Percentiles rank a stretch among this genome's conserved stretches.
phyloP scores from a whole-genome alignment of 2,797 vertebrate genomes.

The Mastacembelus armatus region DNA sequence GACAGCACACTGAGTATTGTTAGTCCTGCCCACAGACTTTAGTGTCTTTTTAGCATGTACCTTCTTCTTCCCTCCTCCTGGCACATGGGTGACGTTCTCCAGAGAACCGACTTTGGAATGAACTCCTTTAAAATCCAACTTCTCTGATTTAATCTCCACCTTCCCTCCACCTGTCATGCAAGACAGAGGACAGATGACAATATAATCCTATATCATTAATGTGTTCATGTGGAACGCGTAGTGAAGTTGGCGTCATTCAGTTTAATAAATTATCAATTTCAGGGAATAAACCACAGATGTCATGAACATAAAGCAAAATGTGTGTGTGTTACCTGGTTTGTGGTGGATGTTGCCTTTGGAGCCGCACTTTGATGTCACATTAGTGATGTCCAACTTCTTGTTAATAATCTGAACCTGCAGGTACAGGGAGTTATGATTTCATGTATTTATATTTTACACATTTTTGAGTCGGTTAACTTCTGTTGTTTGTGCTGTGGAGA shows the following conservation, averaged over 20 bases:
- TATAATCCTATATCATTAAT: no score
- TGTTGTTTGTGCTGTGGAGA: no score
- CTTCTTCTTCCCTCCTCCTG: conserved; percentile 91
- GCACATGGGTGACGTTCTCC: conserved; percentile 90
- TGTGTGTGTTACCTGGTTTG: conserved; percentile 85
- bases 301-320: no score
- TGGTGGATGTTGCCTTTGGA: conserved; percentile 91
- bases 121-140: conserved; percentile 89
- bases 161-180: conserved; percentile 87
- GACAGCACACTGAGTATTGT: no score
- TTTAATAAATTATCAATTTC: no score
- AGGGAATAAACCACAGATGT: no score
- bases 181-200: no score
- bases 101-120: conserved; percentile 93
- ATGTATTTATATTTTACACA: no score
- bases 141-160: conserved; percentile 93
- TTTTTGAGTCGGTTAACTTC: no score
- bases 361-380: conserved; percentile 90
- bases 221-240: no score
- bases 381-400: conserved; percentile 91
- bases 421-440: conserved; percentile 16
- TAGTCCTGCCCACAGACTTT: neutral
- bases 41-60: conserved; percentile 62
- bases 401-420: conserved; percentile 89
- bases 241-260: no score